A percentile compares a stretch with the other conserved stretches of the same genome.
These are phyloP conservation scores for Flabesymbios commensalis DNA, from an alignment of 2,888 invertebrate genomes.

Conservation along the genomic window DNA sequence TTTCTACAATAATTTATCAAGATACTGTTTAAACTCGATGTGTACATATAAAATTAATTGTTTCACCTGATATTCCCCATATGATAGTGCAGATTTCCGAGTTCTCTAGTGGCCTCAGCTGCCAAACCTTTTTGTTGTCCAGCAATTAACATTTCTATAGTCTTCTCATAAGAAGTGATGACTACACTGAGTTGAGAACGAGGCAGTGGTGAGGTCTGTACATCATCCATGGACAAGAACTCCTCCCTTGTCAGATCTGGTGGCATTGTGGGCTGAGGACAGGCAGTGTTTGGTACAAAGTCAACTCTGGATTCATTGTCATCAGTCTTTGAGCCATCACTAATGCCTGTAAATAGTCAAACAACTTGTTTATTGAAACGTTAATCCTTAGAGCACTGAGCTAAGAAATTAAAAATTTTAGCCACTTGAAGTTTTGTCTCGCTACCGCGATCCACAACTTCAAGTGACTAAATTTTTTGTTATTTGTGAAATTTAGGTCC, in stretches of 20 bases:
- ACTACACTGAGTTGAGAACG: constrained; percentile 53
- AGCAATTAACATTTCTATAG: constrained; percentile 57
- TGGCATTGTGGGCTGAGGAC: constrained; percentile 53
- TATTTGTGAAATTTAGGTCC: too few species aligned
- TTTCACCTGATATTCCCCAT: constrained; percentile 48
- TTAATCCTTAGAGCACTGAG: too few species aligned
- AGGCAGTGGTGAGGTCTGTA: constrained; percentile 52
- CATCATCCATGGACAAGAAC: constrained; percentile 47
- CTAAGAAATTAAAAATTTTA: too few species aligned
- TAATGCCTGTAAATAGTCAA: too few species aligned
- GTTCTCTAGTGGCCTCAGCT: constrained; percentile 59
- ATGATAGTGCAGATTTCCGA: constrained; percentile 57
- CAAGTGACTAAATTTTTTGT: too few species aligned
- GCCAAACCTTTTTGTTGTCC: constrained; percentile 54
- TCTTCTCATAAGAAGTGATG: constrained; percentile 56
- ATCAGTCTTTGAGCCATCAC: too few species aligned
- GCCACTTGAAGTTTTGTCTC: too few species aligned
- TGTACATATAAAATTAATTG: too few species aligned
- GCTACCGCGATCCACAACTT: too few species aligned
- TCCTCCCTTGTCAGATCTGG: constrained; percentile 47
- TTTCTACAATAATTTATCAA: too few species aligned
- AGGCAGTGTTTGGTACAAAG: constrained; percentile 52
- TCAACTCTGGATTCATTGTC: constrained; percentile 47
- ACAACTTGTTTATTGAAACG: too few species aligned
- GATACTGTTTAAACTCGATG: too few species aligned